Conservation (phyloP, 1,140 invertebrate genomes). For the Venturia canescens region DNA sequence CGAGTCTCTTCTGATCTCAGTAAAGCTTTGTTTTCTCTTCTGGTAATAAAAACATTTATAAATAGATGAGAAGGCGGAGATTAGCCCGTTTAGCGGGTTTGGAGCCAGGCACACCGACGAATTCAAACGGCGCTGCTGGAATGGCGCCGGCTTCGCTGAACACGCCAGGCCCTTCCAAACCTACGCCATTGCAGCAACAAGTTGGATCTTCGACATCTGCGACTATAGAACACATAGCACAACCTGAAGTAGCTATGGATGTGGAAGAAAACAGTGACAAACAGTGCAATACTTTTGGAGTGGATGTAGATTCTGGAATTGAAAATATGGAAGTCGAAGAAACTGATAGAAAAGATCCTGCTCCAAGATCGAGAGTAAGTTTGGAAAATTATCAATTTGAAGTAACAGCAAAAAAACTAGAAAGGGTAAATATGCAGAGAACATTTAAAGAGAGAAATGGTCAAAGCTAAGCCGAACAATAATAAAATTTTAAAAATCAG, state of each 20-base stretch:
- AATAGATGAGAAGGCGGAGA: constrained; percentile 82
- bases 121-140: constrained; percentile 41
- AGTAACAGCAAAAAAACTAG: too few species aligned
- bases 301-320: constrained; percentile 86
- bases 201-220: constrained; percentile 62
- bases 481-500: too few species aligned
- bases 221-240: constrained; percentile 52
- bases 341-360: constrained; percentile 71
- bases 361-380: constrained; percentile 72
- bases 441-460: too few species aligned
- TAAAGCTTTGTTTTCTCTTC: constrained; percentile 10
- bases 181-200: constrained; percentile 66
- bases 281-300: constrained; percentile 75
- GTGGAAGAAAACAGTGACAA: constrained; percentile 78
- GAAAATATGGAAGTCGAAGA: constrained; percentile 87
- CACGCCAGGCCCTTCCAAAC: constrained; percentile 68
- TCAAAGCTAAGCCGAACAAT: too few species aligned
- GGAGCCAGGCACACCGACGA: constrained; percentile 62
- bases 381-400: not conserved
- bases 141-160: constrained; percentile 60
- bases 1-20: not conserved
- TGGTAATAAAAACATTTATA: constrained; percentile 27
- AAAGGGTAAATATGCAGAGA: too few species aligned
- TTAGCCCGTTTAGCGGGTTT: constrained; percentile 81
- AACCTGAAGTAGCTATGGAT: constrained; percentile 77